A percentile compares a stretch with the other conserved stretches of the same genome.
phyloP scores from a whole-genome alignment of 1,140 invertebrate species.

The Drosophila mauritiana region DNA sequence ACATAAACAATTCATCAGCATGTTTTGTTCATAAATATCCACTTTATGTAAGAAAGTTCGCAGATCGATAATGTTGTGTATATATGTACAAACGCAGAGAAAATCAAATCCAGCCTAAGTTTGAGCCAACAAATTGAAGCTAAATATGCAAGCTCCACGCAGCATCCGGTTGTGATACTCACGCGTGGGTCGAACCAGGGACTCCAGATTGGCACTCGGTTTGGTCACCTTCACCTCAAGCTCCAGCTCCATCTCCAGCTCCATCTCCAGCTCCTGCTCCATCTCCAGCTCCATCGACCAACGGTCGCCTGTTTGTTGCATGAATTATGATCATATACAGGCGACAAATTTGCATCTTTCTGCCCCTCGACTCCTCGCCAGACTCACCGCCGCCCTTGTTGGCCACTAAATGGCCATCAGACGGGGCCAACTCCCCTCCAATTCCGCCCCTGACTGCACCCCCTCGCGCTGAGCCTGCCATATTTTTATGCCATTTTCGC shows the following conservation, averaged over 20 bases:
- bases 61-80: not conserved
- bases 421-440: slow-evolving; percentile 12
- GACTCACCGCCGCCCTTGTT: not conserved
- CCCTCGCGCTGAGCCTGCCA: slow-evolving; percentile 51
- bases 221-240: slow-evolving; percentile 24
- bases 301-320: slow-evolving; percentile 77
- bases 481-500: slow-evolving; percentile 80
- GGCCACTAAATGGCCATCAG: slow-evolving; percentile 64
- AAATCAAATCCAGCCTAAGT: slow-evolving; percentile 23
- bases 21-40: too few species aligned
- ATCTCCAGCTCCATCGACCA: too few species aligned
- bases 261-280: too few species aligned
- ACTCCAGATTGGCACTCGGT: slow-evolving; percentile 2
- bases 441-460: not conserved
- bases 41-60: too few species aligned
- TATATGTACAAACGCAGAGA: not conserved
- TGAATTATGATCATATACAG: slow-evolving; percentile 79
- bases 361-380: not conserved
- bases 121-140: slow-evolving; percentile 42
- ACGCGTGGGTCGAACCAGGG: slow-evolving; percentile 49
- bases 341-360: slow-evolving; percentile 67
- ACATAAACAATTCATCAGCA: too few species aligned
- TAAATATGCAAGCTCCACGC: slow-evolving; percentile 13
- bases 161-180: slow-evolving; percentile 46
- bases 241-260: too few species aligned